Evolutionary conservation across 2,888 invertebrate genomes (phyloP), one percentile per base, ranked within the genome.

Genomic region (Brassicogethes aeneus): DNA sequence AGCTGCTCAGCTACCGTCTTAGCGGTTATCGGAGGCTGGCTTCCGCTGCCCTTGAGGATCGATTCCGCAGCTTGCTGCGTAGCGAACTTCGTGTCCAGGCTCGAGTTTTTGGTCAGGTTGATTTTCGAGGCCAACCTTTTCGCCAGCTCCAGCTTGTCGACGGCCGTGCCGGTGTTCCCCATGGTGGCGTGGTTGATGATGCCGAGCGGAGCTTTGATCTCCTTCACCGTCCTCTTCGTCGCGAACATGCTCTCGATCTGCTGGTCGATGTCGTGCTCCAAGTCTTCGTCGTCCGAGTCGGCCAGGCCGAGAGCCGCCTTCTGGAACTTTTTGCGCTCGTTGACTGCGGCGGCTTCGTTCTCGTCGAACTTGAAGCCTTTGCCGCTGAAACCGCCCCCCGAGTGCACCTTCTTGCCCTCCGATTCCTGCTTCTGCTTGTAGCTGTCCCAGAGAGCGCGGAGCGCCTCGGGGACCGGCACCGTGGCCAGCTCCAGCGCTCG

Each of bases 351-450:
- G 0, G 96, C 95, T 71, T 99, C 99, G 2, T 89, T 89, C 63
- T 97, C 97, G 66, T 99, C 97, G 67, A 97, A 97, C 66, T 97
- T 97, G 69, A 95, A 99, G 10, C 95, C 86, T 73, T 94, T 93
- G 1, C 95, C 95, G 54, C 90, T 89, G 59, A 93, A 95, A 5
- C 94, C 93, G 17, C 96, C 96, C 0, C 90, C 92, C 0, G 85
- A 82, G 55, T 91, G 91, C 3, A 15, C 32, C 17, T 31, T 86
- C 66, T 89, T 90, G 65, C 76, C 87, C 56, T 94, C 93, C 12
- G 89, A 84, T 63, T 92, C 92, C 68, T 92, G 91, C 46, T 85
- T 82, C 1, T 82, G 76, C 68, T 91, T 93, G 67, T 95, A 99
- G 0, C 76, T 76, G 30, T 89, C 89, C 89, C 91, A 95, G 16